Evolutionary conservation across 2,888 invertebrate species (phyloP).

Genomic region (Cactoblastis cactorum): DNA sequence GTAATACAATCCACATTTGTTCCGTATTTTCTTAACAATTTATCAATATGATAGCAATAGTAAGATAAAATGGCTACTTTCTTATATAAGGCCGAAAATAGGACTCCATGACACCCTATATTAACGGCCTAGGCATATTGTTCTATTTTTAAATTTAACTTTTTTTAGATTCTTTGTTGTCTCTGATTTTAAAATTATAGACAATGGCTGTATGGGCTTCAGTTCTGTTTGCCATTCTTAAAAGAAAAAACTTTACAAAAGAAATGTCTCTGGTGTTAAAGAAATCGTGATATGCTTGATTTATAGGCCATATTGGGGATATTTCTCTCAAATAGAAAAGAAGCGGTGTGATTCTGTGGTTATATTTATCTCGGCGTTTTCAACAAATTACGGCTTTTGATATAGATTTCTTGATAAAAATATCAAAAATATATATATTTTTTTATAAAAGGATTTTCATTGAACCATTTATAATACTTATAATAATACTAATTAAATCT

Average conservation of each 20-base stretch:
- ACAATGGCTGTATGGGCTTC: too few species aligned
- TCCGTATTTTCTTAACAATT: slow-evolving; percentile 6
- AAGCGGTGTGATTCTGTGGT: neutral
- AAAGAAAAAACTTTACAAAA: too few species aligned
- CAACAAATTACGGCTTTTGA: neutral
- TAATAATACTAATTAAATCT: too few species aligned
- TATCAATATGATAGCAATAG: slow-evolving; percentile 14
- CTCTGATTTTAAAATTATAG: too few species aligned
- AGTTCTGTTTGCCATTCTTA: too few species aligned
- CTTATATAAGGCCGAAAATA: neutral
- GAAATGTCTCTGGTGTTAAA: too few species aligned
- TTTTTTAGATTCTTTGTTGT: too few species aligned
- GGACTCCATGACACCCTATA: neutral
- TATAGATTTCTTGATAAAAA: too few species aligned
- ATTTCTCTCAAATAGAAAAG: neutral
- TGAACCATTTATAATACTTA: too few species aligned
- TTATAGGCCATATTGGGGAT: neutral
- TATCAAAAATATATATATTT: too few species aligned
- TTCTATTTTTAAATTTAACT: too few species aligned
- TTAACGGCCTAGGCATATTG: neutral
- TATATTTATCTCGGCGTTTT: neutral
- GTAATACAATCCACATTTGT: neutral
- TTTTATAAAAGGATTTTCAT: too few species aligned
- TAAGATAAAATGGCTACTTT: neutral
- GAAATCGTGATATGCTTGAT: neutral